Percentiles rank a stretch among this genome's conserved stretches.
phyloP scores from a whole-genome alignment of 2,797 vertebrate genomes.

The Crax fasciolata region DNA sequence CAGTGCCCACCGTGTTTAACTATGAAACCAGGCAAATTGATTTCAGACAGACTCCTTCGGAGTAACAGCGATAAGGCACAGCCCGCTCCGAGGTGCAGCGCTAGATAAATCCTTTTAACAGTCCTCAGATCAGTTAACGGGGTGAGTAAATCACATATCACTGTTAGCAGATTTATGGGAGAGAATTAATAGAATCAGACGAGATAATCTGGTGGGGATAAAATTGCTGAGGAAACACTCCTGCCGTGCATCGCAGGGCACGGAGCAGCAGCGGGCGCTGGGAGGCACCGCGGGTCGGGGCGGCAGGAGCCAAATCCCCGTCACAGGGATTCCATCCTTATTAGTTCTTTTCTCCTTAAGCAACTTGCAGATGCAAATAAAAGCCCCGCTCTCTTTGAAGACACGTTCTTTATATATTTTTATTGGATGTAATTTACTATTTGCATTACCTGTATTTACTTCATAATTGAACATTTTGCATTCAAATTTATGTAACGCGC shows the following conservation, averaged over 20 bases:
- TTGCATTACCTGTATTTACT: conserved; percentile 88
- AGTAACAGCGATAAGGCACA: conserved; percentile 69
- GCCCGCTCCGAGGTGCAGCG: conserved; percentile 74
- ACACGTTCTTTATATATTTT: conserved; percentile 84
- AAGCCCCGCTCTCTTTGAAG: conserved; percentile 84
- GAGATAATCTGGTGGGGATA: conserved; percentile 86
- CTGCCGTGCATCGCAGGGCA: conserved; percentile 73
- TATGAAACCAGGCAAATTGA: conserved; percentile 75
- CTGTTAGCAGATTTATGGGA: conserved; percentile 85
- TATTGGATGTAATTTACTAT: conserved; percentile 87
- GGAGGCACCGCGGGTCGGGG: conserved; percentile 80
- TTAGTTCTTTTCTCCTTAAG: conserved; percentile 87
- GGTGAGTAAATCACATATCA: conserved; percentile 86
- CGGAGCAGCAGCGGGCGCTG: conserved; percentile 81
- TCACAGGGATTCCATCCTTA: conserved; percentile 83
- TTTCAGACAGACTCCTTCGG: conserved; percentile 73
- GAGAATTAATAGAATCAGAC: conserved; percentile 88
- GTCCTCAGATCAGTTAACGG: conserved; percentile 84
- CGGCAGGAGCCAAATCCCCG: conserved; percentile 84
- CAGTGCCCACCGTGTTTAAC: conserved; percentile 66
- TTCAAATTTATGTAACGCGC: conserved; percentile 89
- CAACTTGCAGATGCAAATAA: conserved; percentile 81
- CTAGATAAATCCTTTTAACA: conserved; percentile 86
- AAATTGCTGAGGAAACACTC: conserved; percentile 84
- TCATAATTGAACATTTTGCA: conserved; percentile 88